These are phyloP conservation scores for Apogon talboti DNA, from an alignment of 2,797 vertebrate genomes.

Conservation along the genomic window DNA sequence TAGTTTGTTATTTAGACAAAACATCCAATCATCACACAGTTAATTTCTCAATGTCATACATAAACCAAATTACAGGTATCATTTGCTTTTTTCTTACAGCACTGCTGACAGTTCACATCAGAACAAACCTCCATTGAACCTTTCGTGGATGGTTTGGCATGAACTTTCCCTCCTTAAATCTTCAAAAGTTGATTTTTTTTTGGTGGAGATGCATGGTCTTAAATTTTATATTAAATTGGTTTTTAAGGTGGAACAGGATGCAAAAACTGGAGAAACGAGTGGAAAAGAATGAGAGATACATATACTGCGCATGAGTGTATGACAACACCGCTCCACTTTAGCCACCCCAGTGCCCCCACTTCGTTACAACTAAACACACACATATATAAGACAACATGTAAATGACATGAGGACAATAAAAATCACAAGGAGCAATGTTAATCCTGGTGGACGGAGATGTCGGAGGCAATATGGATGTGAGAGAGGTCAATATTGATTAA, in stretches of 20 bases:
- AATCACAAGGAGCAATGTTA: constrained; percentile 37
- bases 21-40: neutral
- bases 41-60: neutral
- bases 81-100: neutral
- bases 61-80: neutral
- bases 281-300: neutral
- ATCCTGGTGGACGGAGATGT: constrained; percentile 36
- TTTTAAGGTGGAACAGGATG: constrained; percentile 1
- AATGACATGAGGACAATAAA: constrained; percentile 58
- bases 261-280: neutral
- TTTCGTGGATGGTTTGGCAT: neutral
- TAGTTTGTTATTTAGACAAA: constrained; percentile 10
- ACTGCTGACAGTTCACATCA: neutral
- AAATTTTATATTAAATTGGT: neutral
- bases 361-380: constrained; percentile 62
- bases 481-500: constrained; percentile 35
- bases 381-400: constrained; percentile 68
- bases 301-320: constrained; percentile 23
- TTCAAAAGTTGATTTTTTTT: neutral
- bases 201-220: neutral
- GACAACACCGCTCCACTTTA: constrained; percentile 58
- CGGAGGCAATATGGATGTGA: constrained; percentile 38
- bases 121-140: neutral
- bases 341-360: constrained; percentile 68
- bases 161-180: neutral